Evolutionary conservation across 53 echinoderm and acorn worm genomes (phyloP).

Genomic region (Apostichopus leukothele): DNA sequence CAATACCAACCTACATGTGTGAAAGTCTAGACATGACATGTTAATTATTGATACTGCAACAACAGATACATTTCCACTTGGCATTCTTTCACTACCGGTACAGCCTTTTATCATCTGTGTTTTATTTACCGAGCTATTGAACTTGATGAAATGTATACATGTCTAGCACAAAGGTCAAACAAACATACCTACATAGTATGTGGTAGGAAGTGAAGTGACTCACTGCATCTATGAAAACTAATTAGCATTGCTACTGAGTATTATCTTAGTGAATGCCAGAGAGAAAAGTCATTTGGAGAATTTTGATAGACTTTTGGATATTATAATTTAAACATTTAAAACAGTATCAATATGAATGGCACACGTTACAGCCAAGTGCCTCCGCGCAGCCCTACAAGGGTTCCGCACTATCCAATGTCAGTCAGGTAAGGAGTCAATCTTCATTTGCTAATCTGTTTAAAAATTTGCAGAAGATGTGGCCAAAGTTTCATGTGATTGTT

Average conservation of each 20-base stretch:
- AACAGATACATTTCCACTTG: no score
- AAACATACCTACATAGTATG: not conserved
- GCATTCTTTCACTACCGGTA: no score
- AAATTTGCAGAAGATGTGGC: no score
- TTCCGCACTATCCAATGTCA: conserved; percentile 41
- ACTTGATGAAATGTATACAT: not conserved
- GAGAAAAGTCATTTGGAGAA: not conserved
- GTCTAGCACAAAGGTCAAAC: not conserved
- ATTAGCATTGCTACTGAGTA: not conserved
- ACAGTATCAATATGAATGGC: not conserved
- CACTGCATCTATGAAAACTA: not conserved
- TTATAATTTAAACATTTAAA: not conserved
- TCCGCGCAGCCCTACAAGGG: conserved; percentile 22
- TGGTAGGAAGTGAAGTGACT: not conserved
- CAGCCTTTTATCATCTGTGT: no score
- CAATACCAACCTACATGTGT: no score
- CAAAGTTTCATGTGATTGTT: no score
- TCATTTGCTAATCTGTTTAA: no score
- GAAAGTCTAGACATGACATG: no score
- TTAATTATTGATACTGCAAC: no score
- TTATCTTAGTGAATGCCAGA: not conserved
- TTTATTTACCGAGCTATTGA: not conserved
- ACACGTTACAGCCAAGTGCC: conserved; percentile 20
- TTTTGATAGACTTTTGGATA: not conserved
- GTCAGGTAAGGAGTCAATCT: conserved; percentile 1